Evolutionary conservation across 2,888 invertebrate genomes (phyloP), one percentile per base, ranked within the genome.

Genomic region (Diadromus collaris): DNA sequence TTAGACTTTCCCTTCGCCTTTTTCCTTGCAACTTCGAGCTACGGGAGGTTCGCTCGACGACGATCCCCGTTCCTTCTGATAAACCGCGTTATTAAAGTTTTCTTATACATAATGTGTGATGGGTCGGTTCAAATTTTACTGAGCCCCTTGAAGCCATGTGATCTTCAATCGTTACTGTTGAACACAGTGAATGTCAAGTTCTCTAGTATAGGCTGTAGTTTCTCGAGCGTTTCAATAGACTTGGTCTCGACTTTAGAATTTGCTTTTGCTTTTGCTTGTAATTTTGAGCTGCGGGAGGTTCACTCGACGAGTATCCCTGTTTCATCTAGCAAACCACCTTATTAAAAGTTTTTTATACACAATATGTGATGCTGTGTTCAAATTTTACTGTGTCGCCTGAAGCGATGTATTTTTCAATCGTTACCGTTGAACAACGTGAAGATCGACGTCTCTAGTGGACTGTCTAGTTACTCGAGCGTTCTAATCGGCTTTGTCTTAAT

Each of bases 1-100:
- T 32, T 29, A 56, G 56, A 77, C 56, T 72, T 64, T 78, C 60
- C 46, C 29, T 60, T 54, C 29, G 58, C 29, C n/a, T n/a, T 48
- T 73, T 73, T 41, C 58, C 34, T 48, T 24, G n/a, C 32, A 69
- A 64, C 41, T 63, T 48, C 9, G n/a, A 67, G 48, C 34, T 32
- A 34, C 44, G 24, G 64, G 46, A 56, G 44, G 19, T 34, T 51
- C 24, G 7, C 27, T 65, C 32, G 13, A 65, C 13, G 29, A 29
- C 9, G 9, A 27, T 24, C n/a, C 6, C 16, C 29, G 44, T 41
- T 19, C 9, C 4, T 27, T 29, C 27, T n/a, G 13, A 56, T 56
- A 27, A 56, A 27, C 29, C 27, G 7, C 16, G 27, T 56, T 56
- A 16, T 56, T 29, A 29, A 27, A 56, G 16, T 6, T 56, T 27